These are phyloP conservation scores for Aethina tumida DNA, from an alignment of 1,140 invertebrate species.

Conservation along the genomic window DNA sequence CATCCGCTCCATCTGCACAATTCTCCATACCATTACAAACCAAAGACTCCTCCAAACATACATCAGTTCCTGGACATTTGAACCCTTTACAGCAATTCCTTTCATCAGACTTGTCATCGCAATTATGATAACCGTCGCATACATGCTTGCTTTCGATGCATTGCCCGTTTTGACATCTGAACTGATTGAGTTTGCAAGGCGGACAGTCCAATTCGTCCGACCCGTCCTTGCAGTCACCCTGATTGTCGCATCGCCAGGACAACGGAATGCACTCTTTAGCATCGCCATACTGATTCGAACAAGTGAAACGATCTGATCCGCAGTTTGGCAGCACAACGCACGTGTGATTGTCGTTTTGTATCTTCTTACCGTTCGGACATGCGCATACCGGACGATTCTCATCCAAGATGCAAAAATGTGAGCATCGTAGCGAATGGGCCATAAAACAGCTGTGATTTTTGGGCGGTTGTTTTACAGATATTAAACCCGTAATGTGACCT, in stretches of 20 bases:
- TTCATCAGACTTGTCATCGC: slow-evolving; percentile 31
- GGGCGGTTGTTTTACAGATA: slow-evolving; percentile 29
- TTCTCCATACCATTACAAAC: slow-evolving; percentile 58
- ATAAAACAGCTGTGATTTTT: slow-evolving; percentile 26
- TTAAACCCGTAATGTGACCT: slow-evolving; percentile 29
- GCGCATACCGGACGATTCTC: slow-evolving; percentile 48
- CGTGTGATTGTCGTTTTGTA: slow-evolving; percentile 55
- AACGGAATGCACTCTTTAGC: slow-evolving; percentile 69
- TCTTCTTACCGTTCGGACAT: slow-evolving; percentile 63
- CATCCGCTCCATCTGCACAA: slow-evolving; percentile 65
- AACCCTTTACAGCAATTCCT: slow-evolving; percentile 44
- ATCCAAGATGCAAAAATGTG: slow-evolving; percentile 58
- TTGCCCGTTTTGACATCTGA: slow-evolving; percentile 62
- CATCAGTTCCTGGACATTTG: slow-evolving; percentile 47
- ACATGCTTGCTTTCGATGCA: slow-evolving; percentile 59
- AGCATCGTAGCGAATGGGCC: slow-evolving; percentile 38
- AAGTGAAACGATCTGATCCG: slow-evolving; percentile 66
- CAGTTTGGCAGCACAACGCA: slow-evolving; percentile 67
- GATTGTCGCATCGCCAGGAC: slow-evolving; percentile 75
- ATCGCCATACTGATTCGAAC: slow-evolving; percentile 40
- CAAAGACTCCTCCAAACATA: slow-evolving; percentile 16
- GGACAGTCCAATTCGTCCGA: slow-evolving; percentile 71
- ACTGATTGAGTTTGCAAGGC: slow-evolving; percentile 52
- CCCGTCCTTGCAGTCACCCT: slow-evolving; percentile 72
- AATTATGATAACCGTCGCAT: slow-evolving; percentile 39